Base-by-base conservation (phyloP, 2,797 vertebrate genomes). In the Sebastes kiyomatsui region DNA sequence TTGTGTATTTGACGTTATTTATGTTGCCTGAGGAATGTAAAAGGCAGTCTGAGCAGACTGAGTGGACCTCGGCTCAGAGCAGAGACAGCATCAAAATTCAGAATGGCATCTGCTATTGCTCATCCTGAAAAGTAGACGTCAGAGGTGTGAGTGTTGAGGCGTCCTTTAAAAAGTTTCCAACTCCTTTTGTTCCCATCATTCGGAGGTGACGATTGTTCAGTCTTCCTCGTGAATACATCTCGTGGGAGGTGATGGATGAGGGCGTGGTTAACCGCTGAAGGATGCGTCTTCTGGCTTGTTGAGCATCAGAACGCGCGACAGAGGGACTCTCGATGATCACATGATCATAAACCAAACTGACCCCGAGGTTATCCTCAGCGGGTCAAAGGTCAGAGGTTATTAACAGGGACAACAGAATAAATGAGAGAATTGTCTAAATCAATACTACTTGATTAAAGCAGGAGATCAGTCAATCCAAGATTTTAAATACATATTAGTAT, bases 171-270 rank as follows among this genome's bases (percentile, higher is more conserved):
- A 82, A 82, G 71, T 82, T 89, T 79, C n/a, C 54, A 2, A 8
- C 72, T 85, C 76, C 75, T 38, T 72, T 80, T 70, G 65, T 87
- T 81, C 72, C 52, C 52, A 14, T 66, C n/a, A n/a, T n/a, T n/a
- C n/a, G 35, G 52, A 82, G 69, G 58, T 72, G 78, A 42, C 72
- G 60, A 55, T 86, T 84, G 76, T 74, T 88, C 77, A 56, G 85
- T 70, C 68, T 42, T 81, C 65, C 69, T 73, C 3, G 10, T 67
- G 82, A 81, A 20, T 1, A 58, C 1, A 4, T 70, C 85, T 73
- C 71, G 72, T 67, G 69, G 64, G 75, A 20, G 69, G 67, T 85
- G 92, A 93, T 91, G 83, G 90, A 94, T 92, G 90, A 83, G 75
- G 79, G 64, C 7, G 72, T 77, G 83, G 72, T 80, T 38, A 35